Base-by-base conservation (phyloP, 2,797 vertebrate genomes). In the Peromyscus nudipes region DNA sequence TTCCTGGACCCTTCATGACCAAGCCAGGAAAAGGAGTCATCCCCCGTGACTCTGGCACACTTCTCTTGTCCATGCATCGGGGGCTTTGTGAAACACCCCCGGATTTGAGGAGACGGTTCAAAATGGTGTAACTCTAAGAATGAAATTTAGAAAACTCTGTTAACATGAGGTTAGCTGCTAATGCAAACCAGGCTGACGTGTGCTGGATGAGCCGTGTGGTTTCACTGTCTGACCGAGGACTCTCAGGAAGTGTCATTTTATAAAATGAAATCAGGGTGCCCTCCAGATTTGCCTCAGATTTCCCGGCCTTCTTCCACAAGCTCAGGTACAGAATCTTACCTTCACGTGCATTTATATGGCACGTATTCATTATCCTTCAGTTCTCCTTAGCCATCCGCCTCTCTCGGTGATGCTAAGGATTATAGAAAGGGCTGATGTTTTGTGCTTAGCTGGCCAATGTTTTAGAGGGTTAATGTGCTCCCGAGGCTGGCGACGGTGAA, bases 131-230 rank as follows among this genome's bases (percentile, higher is more conserved):
- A 71, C 73, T 84, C 73, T 86, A 77, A 55, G 40, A 91, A 86
- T 89, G 37, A 86, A 85, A 87, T 92, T 29, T n/a, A 16, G 10
- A 80, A 90, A 71, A 57, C 84, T 79, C 43, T 86, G 80, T 93
- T 94, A 82, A 75, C 92, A 77, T 69, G 55, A 94, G 40, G 40
- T 60, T 46, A 23, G 67, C 89, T 92, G 49, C 76, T 80, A 82
- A 86, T 93, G 52, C 60, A 71, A 93, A 57, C 14, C 2, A 29
- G 25, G 31, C 31, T 76, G 46, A 75, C 65, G 31, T 12, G 43
- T 25, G 16, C 14, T 23, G 31, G 34, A 4, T 14, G 71, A 86
- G 25, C 49, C 89, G 17, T 34, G 65, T 13, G 37, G 52, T 14
- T 76, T 23, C 2, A 60, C 71, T 60, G 65, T 81, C 71, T 62